Percentiles rank a stretch among this genome's conserved stretches.
Evolutionary conservation across 2,888 invertebrate genomes (phyloP).

Genomic region (Pomacea canaliculata): DNA sequence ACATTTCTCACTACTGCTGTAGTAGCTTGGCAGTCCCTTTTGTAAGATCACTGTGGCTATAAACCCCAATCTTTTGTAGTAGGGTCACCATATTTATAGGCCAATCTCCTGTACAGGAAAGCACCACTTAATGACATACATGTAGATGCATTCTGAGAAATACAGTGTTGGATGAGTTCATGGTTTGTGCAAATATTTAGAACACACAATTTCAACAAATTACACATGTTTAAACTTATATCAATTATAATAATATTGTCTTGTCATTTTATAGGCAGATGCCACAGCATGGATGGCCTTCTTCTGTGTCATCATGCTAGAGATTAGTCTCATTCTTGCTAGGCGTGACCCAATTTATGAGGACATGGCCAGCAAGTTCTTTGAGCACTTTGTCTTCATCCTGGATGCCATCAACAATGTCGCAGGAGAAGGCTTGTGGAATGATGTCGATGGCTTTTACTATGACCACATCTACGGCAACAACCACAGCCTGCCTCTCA

Average conservation of each 20-base stretch:
- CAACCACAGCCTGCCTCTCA: conserved; percentile 47
- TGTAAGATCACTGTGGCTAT: too few species aligned
- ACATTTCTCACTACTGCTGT: background rate
- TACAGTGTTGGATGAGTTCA: too few species aligned
- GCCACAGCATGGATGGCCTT: conserved; percentile 71
- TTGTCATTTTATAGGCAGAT: conserved; percentile 59
- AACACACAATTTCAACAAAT: too few species aligned
- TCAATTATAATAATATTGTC: too few species aligned
- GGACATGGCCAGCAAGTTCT: conserved; percentile 69
- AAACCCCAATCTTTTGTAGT: too few species aligned
- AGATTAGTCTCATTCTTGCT: conserved; percentile 67
- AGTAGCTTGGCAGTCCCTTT: too few species aligned
- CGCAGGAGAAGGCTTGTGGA: conserved; percentile 65
- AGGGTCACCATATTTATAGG: too few species aligned
- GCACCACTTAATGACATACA: too few species aligned
- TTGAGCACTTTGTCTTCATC: conserved; percentile 68
- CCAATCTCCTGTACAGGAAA: too few species aligned
- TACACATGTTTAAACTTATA: too few species aligned
- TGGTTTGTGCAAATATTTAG: too few species aligned
- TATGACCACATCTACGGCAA: conserved; percentile 63
- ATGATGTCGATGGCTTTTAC: conserved; percentile 67
- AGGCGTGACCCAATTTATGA: conserved; percentile 64
- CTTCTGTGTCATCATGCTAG: conserved; percentile 67
- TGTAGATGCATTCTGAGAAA: too few species aligned
- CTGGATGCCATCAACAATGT: conserved; percentile 67